phyloP scores from a whole-genome alignment of 2,797 vertebrate genomes.

The Sebastes goodei region DNA sequence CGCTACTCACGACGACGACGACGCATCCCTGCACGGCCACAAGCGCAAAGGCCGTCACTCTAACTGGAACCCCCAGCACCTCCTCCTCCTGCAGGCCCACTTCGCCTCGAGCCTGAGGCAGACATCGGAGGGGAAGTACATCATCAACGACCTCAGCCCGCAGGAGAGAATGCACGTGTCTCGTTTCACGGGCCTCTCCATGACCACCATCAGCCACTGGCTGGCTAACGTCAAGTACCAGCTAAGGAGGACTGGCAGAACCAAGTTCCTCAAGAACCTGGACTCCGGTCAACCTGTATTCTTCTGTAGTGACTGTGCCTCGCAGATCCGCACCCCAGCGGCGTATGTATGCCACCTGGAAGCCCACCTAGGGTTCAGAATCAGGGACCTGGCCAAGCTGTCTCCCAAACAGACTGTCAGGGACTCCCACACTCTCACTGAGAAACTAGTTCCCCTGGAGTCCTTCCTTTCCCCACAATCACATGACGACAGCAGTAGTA shows the following conservation, averaged over 20 bases:
- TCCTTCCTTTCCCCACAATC: conserved; percentile 81
- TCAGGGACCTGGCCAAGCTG: conserved; percentile 95
- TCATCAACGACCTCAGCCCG: conserved; percentile 97
- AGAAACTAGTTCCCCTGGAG: conserved; percentile 84
- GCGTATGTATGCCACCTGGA: conserved; percentile 97
- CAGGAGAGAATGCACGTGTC: conserved; percentile 99
- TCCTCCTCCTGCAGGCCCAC: conserved; percentile 97
- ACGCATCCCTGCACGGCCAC: conserved; percentile 88
- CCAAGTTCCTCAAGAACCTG: conserved; percentile 98
- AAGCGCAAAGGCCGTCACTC: conserved; percentile 98
- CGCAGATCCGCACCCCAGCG: conserved; percentile 96
- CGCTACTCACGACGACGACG: conserved; percentile 88
- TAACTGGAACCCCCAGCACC: conserved; percentile 99
- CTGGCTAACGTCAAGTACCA: conserved; percentile 99
- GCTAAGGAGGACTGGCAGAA: conserved; percentile 97
- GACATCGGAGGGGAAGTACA: conserved; percentile 94
- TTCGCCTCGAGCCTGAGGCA: conserved; percentile 95
- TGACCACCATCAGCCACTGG: conserved; percentile 99
- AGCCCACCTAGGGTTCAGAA: conserved; percentile 96
- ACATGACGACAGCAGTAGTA: conserved; percentile 89
- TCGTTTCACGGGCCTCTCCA: conserved; percentile 95
- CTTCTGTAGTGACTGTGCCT: conserved; percentile 98
- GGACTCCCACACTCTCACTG: conserved; percentile 89
- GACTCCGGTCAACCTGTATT: conserved; percentile 97
- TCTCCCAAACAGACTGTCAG: conserved; percentile 91